Percentiles rank a stretch among this genome's conserved stretches.
Evolutionary conservation across 2,888 invertebrate species (phyloP).

Genomic region (Amiota communis): DNA sequence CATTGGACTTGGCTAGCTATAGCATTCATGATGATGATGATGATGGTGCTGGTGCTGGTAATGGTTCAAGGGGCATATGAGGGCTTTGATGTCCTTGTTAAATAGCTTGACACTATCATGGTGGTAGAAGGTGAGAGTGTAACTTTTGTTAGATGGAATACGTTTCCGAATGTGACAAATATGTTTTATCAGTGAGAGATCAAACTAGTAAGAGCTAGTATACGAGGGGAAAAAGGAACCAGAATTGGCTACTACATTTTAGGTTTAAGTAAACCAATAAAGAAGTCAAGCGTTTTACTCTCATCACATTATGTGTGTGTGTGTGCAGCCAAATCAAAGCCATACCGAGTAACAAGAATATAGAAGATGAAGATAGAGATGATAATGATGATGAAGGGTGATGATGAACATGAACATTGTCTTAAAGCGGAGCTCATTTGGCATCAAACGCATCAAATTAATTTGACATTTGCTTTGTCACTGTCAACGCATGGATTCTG

Average conservation of each 20-base stretch:
- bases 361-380: too few species aligned
- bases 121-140: background rate
- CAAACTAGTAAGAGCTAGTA: background rate
- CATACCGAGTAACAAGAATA: too few species aligned
- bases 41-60: too few species aligned
- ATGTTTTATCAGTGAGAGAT: constrained; percentile 6
- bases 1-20: too few species aligned
- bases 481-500: constrained; percentile 44
- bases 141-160: background rate
- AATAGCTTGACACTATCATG: constrained; percentile 6
- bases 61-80: background rate
- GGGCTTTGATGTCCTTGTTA: background rate
- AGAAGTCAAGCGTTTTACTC: background rate
- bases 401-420: too few species aligned
- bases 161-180: constrained; percentile 10
- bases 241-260: background rate
- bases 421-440: constrained; percentile 11
- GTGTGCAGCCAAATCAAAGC: too few species aligned
- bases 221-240: background rate
- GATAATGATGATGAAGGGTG: too few species aligned
- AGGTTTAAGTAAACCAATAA: constrained; percentile 4
- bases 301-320: too few species aligned
- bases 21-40: too few species aligned
- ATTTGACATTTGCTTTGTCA: constrained; percentile 66
- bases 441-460: constrained; percentile 57